These are phyloP conservation scores for Urocynchramus pylzowi DNA, from an alignment of 2,113 vertebrate genomes.

Conservation along the genomic window DNA sequence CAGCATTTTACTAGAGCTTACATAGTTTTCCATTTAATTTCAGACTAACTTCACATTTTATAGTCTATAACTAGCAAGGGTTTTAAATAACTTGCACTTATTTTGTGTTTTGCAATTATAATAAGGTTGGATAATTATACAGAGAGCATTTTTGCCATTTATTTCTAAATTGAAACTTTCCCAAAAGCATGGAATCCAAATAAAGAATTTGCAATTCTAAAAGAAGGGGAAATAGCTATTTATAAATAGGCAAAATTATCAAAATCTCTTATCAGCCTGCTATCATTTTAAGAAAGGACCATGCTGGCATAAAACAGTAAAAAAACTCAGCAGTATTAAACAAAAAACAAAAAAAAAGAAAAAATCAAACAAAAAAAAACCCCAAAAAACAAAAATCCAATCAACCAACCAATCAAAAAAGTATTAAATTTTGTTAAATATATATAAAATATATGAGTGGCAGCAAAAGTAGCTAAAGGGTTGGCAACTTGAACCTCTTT, in stretches of 20 bases:
- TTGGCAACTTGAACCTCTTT: not conserved
- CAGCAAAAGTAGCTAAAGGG: not conserved
- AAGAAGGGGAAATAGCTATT: not conserved
- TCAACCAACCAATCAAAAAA: not conserved
- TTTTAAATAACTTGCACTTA: constrained; percentile 32
- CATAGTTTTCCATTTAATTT: not conserved
- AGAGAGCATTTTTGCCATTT: not conserved
- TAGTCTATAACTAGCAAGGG: not conserved
- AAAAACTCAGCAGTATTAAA: not conserved
- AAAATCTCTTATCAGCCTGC: not conserved
- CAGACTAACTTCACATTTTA: not conserved
- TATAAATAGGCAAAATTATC: not conserved
- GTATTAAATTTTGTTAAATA: not conserved
- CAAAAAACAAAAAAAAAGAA: not conserved
- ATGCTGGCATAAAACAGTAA: not conserved
- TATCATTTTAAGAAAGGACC: not conserved
- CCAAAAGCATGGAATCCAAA: not conserved
- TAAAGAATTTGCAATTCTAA: not conserved
- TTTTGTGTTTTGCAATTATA: constrained; percentile 27
- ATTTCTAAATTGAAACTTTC: constrained; percentile 5
- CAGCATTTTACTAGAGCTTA: not conserved
- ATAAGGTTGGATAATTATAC: not conserved
- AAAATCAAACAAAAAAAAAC: not conserved
- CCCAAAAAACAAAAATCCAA: not conserved
- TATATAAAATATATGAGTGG: not conserved